A percentile compares a stretch with the other conserved stretches of the same genome.
phyloP scores from a whole-genome alignment of 2,113 vertebrate species.

The Meleagris gallopavo region DNA sequence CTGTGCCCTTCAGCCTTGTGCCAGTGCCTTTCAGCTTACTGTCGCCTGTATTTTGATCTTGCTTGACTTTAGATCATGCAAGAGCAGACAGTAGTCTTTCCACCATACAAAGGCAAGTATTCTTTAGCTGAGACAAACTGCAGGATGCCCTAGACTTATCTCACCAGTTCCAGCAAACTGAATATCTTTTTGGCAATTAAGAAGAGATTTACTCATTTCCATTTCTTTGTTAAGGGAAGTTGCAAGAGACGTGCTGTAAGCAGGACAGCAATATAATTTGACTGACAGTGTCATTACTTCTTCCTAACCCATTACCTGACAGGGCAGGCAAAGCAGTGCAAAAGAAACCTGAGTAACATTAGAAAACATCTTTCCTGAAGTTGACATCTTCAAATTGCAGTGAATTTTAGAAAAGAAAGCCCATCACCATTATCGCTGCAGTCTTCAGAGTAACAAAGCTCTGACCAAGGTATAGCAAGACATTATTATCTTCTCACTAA shows the following conservation, averaged over 20 bases:
- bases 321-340: neutral
- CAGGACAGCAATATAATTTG: neutral
- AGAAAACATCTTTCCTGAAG: neutral
- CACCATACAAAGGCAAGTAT: neutral
- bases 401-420: neutral
- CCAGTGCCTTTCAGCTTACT: neutral
- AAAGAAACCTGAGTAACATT: neutral
- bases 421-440: neutral
- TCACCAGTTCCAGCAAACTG: neutral
- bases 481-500: neutral
- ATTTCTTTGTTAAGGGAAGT: neutral
- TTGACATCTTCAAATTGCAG: neutral
- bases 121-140: neutral
- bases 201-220: neutral
- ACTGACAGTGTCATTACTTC: neutral
- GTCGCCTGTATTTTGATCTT: neutral
- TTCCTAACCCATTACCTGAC: neutral
- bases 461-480: neutral
- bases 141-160: fast-evolving
- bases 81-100: neutral
- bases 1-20: neutral
- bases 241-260: neutral
- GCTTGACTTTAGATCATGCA: neutral
- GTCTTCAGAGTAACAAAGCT: neutral
- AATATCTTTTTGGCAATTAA: neutral